Base-by-base conservation (phyloP, 1,140 invertebrate genomes). In the Drosophila santomea region DNA sequence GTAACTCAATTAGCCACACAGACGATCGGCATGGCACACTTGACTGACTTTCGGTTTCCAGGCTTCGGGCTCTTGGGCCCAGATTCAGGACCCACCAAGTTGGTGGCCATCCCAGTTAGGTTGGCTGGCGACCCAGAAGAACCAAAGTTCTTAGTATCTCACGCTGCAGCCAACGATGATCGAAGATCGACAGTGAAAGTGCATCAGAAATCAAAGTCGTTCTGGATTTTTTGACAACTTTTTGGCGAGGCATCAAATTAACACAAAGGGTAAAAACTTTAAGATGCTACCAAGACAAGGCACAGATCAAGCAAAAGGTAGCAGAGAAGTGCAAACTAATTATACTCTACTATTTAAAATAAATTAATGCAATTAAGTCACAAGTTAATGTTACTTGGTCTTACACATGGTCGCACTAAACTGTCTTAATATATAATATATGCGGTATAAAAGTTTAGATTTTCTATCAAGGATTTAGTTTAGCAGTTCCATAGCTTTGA, bases 1-100 rank as follows among this genome's bases (percentile, higher is more conserved):
- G 72, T 81, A 88, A 84, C 84, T 88, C 84, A 88, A 88, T 88
- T 88, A 88, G 80, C 74, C 83, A 55, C 78, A 72, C 67, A 78
- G 71, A 51, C 25, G 48, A 75, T 55, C 39, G 41, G 50, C 64
- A 56, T 62, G 64, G 63, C 73, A 60, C 85, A 89, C 77, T 86
- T 89, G 84, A 89, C 73, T 89, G 80, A 69, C 43, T 77, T 78
- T 71, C 36, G 63, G 66, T 69, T 71, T 73, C 36, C 58, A 60
- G 64, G 48, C 41, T 73, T 32, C 58, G 57, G 64, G 48, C 41
- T 23, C 47, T 3, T 12, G 43, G 5, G 10, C 17, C 17, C 41
- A 43, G 41, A 47, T 44, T 17, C 43, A 4, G 14, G 47, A 28
- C 47, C 64, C 56, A 63, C 80, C 74, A 90, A 74, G 85, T 84